Conservation (phyloP, 2,797 vertebrate species). For the Aeoliscus strigatus region DNA sequence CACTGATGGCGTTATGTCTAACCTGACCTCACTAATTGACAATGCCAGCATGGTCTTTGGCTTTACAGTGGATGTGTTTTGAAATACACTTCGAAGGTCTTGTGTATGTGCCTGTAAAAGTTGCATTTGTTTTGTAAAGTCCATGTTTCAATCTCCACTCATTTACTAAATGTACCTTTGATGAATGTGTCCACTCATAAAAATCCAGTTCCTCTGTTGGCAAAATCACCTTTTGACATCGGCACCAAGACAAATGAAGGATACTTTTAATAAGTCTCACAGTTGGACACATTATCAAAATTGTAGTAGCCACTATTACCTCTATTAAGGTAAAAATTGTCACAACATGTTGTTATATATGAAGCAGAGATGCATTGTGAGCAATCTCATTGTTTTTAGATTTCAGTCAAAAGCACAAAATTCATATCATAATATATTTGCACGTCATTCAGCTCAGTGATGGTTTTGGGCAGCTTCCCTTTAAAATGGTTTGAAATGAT, state of each 20-base stretch:
- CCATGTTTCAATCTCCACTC: conserved; percentile 1
- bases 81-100: conserved; percentile 3
- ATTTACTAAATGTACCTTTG: conserved; percentile 2
- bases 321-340: too few species aligned
- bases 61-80: conserved; percentile 19
- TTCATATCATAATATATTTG: too few species aligned
- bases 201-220: not conserved
- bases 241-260: not conserved
- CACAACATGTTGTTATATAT: too few species aligned
- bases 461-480: too few species aligned
- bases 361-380: too few species aligned
- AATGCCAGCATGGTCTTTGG: conserved; percentile 9
- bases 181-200: conserved; percentile 6
- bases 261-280: not conserved
- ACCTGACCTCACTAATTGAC: conserved; percentile 8
- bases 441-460: too few species aligned
- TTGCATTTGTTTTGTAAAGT: not conserved
- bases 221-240: too few species aligned
- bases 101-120: not conserved
- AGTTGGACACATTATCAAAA: too few species aligned
- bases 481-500: too few species aligned
- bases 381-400: too few species aligned
- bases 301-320: too few species aligned
- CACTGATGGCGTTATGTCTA: conserved; percentile 25
- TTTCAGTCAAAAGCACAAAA: too few species aligned